Conservation (phyloP, 2,797 vertebrate genomes). For the Sitta carolinensis region DNA sequence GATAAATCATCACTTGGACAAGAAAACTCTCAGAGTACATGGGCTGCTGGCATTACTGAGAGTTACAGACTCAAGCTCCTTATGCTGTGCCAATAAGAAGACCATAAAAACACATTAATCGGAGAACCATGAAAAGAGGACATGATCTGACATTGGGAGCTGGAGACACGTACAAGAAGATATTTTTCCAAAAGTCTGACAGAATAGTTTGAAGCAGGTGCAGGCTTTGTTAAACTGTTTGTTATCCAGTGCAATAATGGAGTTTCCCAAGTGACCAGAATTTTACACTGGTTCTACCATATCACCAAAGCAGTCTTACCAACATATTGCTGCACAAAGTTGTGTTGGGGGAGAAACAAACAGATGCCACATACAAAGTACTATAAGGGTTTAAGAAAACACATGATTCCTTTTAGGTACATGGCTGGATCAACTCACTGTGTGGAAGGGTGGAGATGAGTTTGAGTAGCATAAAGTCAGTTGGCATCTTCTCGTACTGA, state of each 20-base stretch:
- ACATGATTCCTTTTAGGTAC: not conserved
- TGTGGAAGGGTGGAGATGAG: not conserved
- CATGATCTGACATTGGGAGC: not conserved
- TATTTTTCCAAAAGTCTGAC: not conserved
- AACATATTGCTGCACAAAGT: not conserved
- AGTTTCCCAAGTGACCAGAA: not conserved
- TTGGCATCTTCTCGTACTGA: not conserved
- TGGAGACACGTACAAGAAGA: not conserved
- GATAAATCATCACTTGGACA: not conserved
- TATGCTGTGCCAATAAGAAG: not conserved
- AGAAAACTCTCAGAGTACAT: not conserved
- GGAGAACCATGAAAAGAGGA: not conserved
- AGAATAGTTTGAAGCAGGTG: not conserved
- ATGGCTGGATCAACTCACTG: not conserved
- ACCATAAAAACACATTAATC: not conserved
- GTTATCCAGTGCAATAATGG: not conserved
- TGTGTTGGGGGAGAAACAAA: constrained; percentile 18
- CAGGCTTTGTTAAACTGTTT: not conserved
- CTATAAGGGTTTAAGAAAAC: constrained; percentile 22
- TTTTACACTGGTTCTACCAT: not conserved
- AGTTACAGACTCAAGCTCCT: not conserved
- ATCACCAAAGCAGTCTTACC: not conserved
- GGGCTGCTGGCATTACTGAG: not conserved
- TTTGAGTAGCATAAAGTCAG: not conserved
- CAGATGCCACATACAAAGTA: not conserved